Evolutionary conservation across 2,113 vertebrate genomes (phyloP), one percentile per base, ranked within the genome.

Genomic region (Petrocephalus zakoni): DNA sequence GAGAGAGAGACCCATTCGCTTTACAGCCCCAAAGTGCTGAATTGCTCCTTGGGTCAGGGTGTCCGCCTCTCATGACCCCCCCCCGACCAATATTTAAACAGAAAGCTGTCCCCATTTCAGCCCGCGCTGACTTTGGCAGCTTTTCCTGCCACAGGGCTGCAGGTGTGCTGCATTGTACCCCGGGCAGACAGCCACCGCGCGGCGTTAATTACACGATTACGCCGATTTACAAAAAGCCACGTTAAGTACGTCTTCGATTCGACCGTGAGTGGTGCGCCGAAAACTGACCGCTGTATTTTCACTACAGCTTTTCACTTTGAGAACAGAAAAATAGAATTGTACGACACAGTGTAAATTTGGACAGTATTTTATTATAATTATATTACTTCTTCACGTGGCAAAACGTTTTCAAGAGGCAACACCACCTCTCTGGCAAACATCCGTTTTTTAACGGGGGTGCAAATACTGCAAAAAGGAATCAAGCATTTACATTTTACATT

Each of bases 81-180:
- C 9, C 61, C 89, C 19, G 72, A 85, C 81, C 58, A 90, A 90
- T 86, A 91, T 90, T 85, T 90, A 82, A 83, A 85, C 68, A 90
- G 84, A 89, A 91, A 91, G 88, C 89, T 92, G 88, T 90, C 78
- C 56, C 78, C 6, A 11, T 56, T 90, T 83, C 53, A 58, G 53
- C 46, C 29, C 90, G 72, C 37, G 34, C 87, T 61, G 34, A n/a
- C 21, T 7, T 17, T 85, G 49, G 85, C 85, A 88, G 81, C 15
- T 81, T 86, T 89, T 87, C 86, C 22, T 88, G 75, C 86, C 91
- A 89, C 61, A 88, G 72, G 85, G 72, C 87, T 53, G 91, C 93
- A 88, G 61, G 93, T 95, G 94, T 92, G 88, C 90, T 51, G 87
- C 86, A 92, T 93, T 94, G 91, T 94, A 86, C 91, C 75, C 49